Conservation (phyloP, 1,140 invertebrate genomes). For the Micrasema longulum region DNA sequence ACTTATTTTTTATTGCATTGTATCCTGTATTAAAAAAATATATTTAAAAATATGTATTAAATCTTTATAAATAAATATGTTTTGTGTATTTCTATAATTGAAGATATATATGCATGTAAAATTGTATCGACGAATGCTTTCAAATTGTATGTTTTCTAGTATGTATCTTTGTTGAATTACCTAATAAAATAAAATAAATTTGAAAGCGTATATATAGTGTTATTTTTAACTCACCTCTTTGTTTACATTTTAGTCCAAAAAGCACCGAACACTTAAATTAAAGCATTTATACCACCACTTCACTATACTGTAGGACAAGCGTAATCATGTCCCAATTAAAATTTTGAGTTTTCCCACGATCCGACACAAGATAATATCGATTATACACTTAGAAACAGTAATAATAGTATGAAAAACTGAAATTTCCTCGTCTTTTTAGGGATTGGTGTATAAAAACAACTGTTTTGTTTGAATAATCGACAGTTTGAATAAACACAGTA, state of each 20-base stretch:
- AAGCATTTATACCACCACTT: neutral
- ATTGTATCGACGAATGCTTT: too few relatives aligned
- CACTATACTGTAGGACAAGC: constrained; percentile 24
- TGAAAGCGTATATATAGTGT: too few relatives aligned
- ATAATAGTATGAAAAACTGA: neutral
- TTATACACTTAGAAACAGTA: neutral
- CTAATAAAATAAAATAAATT: too few relatives aligned
- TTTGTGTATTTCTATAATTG: too few relatives aligned
- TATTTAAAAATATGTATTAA: too few relatives aligned
- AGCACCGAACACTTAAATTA: constrained; percentile 16
- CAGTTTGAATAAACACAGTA: neutral
- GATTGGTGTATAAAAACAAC: neutral
- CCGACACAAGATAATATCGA: neutral
- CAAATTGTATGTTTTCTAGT: too few relatives aligned
- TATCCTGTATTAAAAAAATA: too few relatives aligned
- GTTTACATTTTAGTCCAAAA: constrained; percentile 6
- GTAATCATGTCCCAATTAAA: constrained; percentile 1
- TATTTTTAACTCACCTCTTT: too few relatives aligned
- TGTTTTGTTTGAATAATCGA: neutral
- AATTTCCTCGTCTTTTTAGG: neutral
- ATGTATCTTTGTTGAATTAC: too few relatives aligned
- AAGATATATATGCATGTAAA: too few relatives aligned
- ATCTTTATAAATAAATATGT: too few relatives aligned
- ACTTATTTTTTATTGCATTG: too few relatives aligned
- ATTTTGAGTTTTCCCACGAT: constrained; percentile 30